Conservation (phyloP, 2,113 vertebrate genomes). For the Catharus minimus region DNA sequence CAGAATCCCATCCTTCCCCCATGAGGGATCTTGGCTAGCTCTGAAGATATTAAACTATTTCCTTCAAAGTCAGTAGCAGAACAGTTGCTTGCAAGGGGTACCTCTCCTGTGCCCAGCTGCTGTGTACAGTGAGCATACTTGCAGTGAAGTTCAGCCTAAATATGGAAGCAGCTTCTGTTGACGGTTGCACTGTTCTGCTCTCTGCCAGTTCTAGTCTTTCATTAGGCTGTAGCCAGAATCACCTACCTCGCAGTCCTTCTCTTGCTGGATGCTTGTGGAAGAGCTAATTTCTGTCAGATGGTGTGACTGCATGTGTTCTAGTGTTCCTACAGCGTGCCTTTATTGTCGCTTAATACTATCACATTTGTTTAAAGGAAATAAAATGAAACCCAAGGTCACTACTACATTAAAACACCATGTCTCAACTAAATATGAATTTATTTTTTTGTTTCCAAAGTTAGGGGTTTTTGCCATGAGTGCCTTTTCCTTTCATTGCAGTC, state of each 20-base stretch:
- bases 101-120: neutral
- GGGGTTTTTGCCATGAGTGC: neutral
- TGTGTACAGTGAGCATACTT: neutral
- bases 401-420: neutral
- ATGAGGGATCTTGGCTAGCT: neutral
- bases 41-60: neutral
- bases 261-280: conserved; percentile 13
- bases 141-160: neutral
- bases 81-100: neutral
- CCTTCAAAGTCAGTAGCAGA: neutral
- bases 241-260: neutral
- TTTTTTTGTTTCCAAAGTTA: neutral
- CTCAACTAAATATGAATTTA: neutral
- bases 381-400: neutral
- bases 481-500: neutral
- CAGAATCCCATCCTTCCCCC: neutral
- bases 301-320: conserved; percentile 26
- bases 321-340: neutral
- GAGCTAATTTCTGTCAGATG: conserved; percentile 56
- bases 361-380: conserved; percentile 26
- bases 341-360: conserved; percentile 7
- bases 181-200: neutral
- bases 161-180: neutral
- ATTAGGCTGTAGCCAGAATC: neutral
- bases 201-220: neutral